These are phyloP conservation scores for Dynastes hyllus DNA, from an alignment of 2,888 invertebrate genomes.

Conservation along the genomic window DNA sequence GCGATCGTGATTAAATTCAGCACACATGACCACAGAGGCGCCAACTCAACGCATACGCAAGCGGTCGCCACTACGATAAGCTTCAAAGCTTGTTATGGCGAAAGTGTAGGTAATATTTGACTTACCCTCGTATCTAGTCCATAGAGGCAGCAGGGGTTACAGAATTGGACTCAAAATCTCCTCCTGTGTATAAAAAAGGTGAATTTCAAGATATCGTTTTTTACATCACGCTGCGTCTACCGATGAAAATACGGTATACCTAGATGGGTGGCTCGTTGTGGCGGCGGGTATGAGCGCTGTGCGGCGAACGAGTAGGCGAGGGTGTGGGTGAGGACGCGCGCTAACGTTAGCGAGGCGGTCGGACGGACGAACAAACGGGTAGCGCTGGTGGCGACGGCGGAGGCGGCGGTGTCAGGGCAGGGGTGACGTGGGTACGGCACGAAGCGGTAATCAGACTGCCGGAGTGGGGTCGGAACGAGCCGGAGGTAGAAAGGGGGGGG, in stretches of 20 bases:
- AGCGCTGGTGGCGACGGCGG: constrained; percentile 8
- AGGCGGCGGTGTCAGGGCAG: constrained; percentile 51
- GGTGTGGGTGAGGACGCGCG: constrained; percentile 40
- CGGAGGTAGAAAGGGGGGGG: too few relatives aligned
- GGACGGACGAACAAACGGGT: constrained; percentile 18
- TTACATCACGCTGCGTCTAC: neutral
- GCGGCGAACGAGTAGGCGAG: neutral
- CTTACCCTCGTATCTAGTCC: too few relatives aligned
- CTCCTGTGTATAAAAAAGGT: too few relatives aligned
- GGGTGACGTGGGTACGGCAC: constrained; percentile 53
- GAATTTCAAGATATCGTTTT: too few relatives aligned
- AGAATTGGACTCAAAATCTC: too few relatives aligned
- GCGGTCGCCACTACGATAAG: too few relatives aligned
- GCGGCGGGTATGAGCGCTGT: constrained; percentile 16
- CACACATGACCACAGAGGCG: too few relatives aligned
- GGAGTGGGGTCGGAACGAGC: constrained; percentile 58
- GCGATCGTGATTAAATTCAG: too few relatives aligned
- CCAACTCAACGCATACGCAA: too few relatives aligned
- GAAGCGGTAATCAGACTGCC: constrained; percentile 57
- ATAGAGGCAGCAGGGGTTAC: too few relatives aligned
- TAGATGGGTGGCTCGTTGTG: constrained; percentile 4
- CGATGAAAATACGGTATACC: neutral
- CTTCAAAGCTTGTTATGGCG: too few relatives aligned
- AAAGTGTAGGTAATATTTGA: too few relatives aligned
- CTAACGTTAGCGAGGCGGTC: constrained; percentile 26